Base-by-base conservation (phyloP, 2,888 invertebrate species). In the Dusona sp. region DNA sequence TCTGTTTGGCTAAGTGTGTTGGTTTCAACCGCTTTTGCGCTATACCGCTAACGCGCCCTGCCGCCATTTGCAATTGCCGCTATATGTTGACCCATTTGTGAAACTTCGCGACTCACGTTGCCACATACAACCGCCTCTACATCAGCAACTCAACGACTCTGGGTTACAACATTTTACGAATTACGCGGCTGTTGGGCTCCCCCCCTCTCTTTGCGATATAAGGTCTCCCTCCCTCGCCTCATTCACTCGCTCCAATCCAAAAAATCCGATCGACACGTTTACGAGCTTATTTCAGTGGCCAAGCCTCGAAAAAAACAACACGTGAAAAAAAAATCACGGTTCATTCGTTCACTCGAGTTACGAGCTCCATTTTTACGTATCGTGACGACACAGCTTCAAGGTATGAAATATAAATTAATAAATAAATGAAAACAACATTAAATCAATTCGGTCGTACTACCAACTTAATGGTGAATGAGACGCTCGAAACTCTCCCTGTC, bases 1-100 rank as follows among this genome's bases (percentile, higher is more conserved):
- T 29, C 38, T 45, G 33, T 48, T 3, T 25, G 3, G 19, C 45
- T 42, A 57, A 51, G 48, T 57, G 64, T n/a, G 48, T 79, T 79
- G 45, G 29, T 65, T 78, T 51, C 64, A 78, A 78, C 67, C 13
- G 73, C 72, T 79, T 79, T 51, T 73, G 65, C 83, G 57, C 51
- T 78, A 61, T 78, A 68, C 82, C 67, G 38, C 38, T 48, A 29
- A n/a, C 22, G 80, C 80, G 65, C 57, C 77, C 70, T 54, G 84
- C 79, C 78, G 83, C 89, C 87, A 89, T 75, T 81, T 77, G 67
- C 79, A 79, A 45, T 81, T 61, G 68, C 67, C 51, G 45, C 75
- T 82, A 70, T 57, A 70, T 54, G 90, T 89, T 92, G 93, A 93
- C 93, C 93, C 90, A 93, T 93, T 93, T 93, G 92, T 93, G 93